Evolutionary conservation across 2,888 invertebrate genomes (phyloP).

Genomic region (Dorcus parallelipipedus): DNA sequence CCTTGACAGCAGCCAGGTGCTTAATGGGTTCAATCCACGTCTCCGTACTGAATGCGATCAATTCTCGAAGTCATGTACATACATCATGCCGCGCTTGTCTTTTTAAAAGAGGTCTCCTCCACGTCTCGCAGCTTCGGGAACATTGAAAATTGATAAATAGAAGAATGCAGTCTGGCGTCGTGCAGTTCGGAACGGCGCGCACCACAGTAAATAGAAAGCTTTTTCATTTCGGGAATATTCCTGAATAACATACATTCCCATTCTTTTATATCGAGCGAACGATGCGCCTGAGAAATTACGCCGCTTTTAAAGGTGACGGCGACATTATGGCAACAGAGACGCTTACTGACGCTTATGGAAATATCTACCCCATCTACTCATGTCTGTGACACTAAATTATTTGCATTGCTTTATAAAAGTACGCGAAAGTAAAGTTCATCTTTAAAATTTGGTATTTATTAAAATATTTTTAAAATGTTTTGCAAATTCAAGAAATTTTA

Average conservation of each 20-base stretch:
- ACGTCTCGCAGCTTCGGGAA: slow-evolving; percentile 2
- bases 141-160: slow-evolving; percentile 21
- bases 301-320: slow-evolving; percentile 32
- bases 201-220: slow-evolving; percentile 24
- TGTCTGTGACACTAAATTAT: neutral
- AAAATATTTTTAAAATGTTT: too few species aligned
- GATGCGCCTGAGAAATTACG: slow-evolving; percentile 29
- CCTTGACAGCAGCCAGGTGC: slow-evolving; percentile 36
- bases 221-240: slow-evolving; percentile 28
- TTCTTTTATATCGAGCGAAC: slow-evolving; percentile 26
- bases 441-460: too few species aligned
- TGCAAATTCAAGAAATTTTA: too few species aligned
- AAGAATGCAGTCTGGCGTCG: slow-evolving; percentile 13
- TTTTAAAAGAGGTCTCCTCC: slow-evolving; percentile 6
- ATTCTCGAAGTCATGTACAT: slow-evolving; percentile 30
- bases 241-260: slow-evolving; percentile 20
- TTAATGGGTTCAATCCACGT: slow-evolving; percentile 37
- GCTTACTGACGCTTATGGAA: slow-evolving; percentile 17
- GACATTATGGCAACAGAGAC: slow-evolving; percentile 25
- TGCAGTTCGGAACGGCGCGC: slow-evolving; percentile 17
- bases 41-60: slow-evolving; percentile 30
- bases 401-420: neutral
- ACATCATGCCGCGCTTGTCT: slow-evolving; percentile 23
- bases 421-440: too few species aligned
- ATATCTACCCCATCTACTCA: slow-evolving; percentile 12